A percentile compares a stretch with the other conserved stretches of the same genome.
phyloP scores from a whole-genome alignment of 2,888 invertebrate species.

The Leucophenga maculata region DNA sequence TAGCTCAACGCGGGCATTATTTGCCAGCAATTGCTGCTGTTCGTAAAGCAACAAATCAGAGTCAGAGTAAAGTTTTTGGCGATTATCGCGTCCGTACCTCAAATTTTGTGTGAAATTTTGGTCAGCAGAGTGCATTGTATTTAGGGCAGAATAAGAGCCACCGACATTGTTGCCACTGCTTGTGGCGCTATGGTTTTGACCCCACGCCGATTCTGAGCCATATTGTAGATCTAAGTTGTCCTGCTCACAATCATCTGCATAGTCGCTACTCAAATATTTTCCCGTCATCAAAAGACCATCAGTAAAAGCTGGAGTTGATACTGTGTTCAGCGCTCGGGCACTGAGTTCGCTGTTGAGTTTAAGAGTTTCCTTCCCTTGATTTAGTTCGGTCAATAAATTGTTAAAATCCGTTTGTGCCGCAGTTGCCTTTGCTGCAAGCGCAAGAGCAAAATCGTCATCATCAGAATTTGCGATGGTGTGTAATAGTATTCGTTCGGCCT shows the following conservation, averaged over 20 bases:
- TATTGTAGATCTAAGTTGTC: conserved; percentile 26
- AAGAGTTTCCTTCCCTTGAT: conserved; percentile 26
- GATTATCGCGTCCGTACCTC: conserved; percentile 13
- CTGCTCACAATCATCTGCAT: background rate
- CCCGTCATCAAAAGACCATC: background rate
- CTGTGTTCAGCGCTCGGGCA: background rate
- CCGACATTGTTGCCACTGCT: conserved; percentile 23
- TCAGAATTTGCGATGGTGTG: conserved; percentile 2
- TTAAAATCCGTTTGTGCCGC: conserved; percentile 50
- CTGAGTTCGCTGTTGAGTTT: conserved; percentile 17
- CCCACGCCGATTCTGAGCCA: conserved; percentile 17
- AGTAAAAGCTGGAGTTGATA: background rate
- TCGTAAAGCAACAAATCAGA: conserved; percentile 57
- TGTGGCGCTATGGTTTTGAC: conserved; percentile 20
- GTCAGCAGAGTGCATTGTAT: background rate
- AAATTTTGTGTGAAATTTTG: background rate
- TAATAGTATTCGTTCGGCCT: conserved; percentile 14
- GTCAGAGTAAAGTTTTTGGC: conserved; percentile 52
- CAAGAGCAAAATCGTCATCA: background rate
- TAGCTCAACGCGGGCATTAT: conserved; percentile 58
- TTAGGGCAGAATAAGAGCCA: conserved; percentile 33
- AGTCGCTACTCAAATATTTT: background rate
- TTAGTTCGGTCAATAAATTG: conserved; percentile 56
- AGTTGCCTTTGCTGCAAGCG: background rate
- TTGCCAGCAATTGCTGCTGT: conserved; percentile 56